These are phyloP conservation scores for Eurosta solidaginis DNA, from an alignment of 1,140 invertebrate genomes.

Conservation along the genomic window DNA sequence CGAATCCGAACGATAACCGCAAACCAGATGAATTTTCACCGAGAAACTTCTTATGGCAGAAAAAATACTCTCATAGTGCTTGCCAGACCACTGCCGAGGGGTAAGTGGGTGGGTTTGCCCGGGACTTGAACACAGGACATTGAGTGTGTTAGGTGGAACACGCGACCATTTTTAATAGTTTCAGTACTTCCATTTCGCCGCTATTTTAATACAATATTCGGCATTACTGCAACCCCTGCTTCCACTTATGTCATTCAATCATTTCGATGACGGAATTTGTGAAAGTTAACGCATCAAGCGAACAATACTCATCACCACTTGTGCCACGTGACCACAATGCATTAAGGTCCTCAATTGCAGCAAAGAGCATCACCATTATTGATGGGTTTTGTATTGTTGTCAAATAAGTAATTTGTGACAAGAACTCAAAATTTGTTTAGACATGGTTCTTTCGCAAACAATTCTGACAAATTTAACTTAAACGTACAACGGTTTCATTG, in stretches of 20 bases:
- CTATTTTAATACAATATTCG: no score
- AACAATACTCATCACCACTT: background rate
- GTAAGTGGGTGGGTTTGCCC: no score
- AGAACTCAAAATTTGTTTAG: background rate
- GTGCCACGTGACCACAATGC: slow-evolving; percentile 10
- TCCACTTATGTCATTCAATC: no score
- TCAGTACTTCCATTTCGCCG: background rate
- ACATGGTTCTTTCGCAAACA: background rate
- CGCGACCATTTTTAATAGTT: background rate
- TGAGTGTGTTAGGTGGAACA: no score
- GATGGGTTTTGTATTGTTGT: background rate
- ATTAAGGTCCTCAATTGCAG: background rate
- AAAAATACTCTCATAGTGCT: no score
- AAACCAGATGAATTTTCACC: no score
- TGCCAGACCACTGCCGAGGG: no score
- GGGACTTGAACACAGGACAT: no score
- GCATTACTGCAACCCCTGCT: no score
- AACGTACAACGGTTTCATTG: background rate
- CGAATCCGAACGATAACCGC: no score
- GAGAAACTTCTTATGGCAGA: no score
- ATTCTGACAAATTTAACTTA: background rate
- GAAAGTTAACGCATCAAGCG: background rate
- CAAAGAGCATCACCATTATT: background rate
- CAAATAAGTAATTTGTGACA: background rate
- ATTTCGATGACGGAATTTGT: background rate